These are phyloP conservation scores for Synanthedon formicaeformis DNA, from an alignment of 2,888 invertebrate genomes.

Conservation along the genomic window DNA sequence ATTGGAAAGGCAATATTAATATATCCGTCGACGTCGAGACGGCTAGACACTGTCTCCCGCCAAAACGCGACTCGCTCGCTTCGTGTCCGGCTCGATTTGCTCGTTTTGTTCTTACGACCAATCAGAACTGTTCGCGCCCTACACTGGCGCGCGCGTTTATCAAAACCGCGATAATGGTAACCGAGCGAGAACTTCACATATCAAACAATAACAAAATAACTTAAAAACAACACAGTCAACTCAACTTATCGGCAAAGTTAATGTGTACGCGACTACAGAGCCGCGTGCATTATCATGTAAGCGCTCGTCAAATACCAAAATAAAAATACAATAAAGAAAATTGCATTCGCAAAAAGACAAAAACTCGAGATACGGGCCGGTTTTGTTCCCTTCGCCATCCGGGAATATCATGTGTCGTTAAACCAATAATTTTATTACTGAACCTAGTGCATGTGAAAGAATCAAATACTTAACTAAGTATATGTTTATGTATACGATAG, in stretches of 20 bases:
- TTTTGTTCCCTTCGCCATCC: constrained; percentile 25
- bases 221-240: constrained; percentile 24
- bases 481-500: neutral
- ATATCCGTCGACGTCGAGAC: constrained; percentile 14
- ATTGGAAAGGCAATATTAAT: constrained; percentile 22
- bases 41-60: constrained; percentile 40
- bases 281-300: constrained; percentile 32
- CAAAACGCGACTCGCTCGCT: constrained; percentile 27
- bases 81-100: constrained; percentile 18
- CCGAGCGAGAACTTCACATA: constrained; percentile 18
- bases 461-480: neutral
- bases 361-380: constrained; percentile 32
- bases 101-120: constrained; percentile 21
- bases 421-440: too few species aligned
- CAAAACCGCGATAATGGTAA: constrained; percentile 42
- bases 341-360: constrained; percentile 23
- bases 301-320: constrained; percentile 20
- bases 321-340: constrained; percentile 27
- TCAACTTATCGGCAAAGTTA: constrained; percentile 24
- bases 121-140: constrained; percentile 54
- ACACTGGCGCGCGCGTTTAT: constrained; percentile 54
- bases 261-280: constrained; percentile 33
- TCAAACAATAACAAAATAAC: constrained; percentile 46
- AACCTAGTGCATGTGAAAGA: too few species aligned
- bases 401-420: neutral